phyloP scores from a whole-genome alignment of 2,888 invertebrate genomes.

The Ptychoptera albimana region DNA sequence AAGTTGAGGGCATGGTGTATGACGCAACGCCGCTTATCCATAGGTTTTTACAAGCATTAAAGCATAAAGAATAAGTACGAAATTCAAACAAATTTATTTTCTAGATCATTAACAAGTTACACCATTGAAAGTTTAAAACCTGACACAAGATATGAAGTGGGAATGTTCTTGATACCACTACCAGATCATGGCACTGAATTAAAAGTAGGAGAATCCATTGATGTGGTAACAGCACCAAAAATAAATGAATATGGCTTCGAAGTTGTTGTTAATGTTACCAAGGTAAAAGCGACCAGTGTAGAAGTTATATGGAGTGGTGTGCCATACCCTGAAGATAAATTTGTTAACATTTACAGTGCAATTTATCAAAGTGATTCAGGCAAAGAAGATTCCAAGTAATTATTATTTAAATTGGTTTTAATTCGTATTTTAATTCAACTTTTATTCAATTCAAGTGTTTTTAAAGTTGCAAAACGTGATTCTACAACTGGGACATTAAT shows the following conservation, averaged over 20 bases:
- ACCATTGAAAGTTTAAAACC: constrained; percentile 63
- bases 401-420: constrained; percentile 15
- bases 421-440: not conserved
- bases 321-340: constrained; percentile 78
- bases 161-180: constrained; percentile 69
- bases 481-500: constrained; percentile 49
- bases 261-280: constrained; percentile 56
- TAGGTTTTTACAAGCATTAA: too few species aligned
- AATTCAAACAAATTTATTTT: not conserved
- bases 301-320: constrained; percentile 73
- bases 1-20: constrained; percentile 66
- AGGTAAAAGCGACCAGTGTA: constrained; percentile 59
- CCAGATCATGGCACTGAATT: constrained; percentile 64
- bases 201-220: constrained; percentile 49
- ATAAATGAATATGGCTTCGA: constrained; percentile 71
- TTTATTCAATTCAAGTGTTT: constrained; percentile 33
- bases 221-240: constrained; percentile 51
- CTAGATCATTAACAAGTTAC: constrained; percentile 53
- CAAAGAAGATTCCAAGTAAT: constrained; percentile 41
- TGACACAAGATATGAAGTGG: constrained; percentile 65
- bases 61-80: too few species aligned
- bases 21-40: constrained; percentile 74
- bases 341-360: constrained; percentile 75
- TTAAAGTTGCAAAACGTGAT: constrained; percentile 59
- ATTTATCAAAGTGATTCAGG: constrained; percentile 63